A percentile compares a stretch with the other conserved stretches of the same genome.
phyloP scores from a whole-genome alignment of 2,888 invertebrate species.

The Busseola fusca region DNA sequence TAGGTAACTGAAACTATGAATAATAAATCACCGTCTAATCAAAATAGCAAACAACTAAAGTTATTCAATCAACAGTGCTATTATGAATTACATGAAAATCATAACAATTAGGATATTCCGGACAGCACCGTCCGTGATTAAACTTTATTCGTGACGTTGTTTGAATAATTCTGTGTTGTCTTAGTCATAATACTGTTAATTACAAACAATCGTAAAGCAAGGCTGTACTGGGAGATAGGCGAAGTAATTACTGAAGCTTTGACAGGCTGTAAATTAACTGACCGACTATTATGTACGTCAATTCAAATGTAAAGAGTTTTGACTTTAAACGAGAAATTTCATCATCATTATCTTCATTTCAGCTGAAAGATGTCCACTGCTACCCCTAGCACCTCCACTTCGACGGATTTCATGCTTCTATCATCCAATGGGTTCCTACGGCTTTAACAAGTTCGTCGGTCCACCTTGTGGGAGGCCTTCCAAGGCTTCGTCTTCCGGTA shows the following conservation, averaged over 20 bases:
- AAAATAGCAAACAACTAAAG: constrained; percentile 24
- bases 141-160: constrained; percentile 39
- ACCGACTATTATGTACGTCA: neutral
- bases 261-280: neutral
- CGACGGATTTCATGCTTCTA: no score
- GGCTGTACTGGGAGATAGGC: neutral
- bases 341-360: no score
- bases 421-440: no score
- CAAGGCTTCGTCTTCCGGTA: no score
- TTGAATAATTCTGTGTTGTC: constrained; percentile 42
- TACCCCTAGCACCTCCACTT: no score
- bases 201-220: constrained; percentile 6
- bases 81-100: constrained; percentile 52
- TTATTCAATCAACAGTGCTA: constrained; percentile 21
- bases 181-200: constrained; percentile 24
- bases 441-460: no score
- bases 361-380: no score
- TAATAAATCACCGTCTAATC: constrained; percentile 10
- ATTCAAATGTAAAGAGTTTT: neutral
- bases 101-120: constrained; percentile 35
- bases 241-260: neutral
- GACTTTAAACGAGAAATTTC: neutral
- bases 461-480: no score
- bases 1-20: neutral
- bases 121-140: constrained; percentile 22